Conservation (phyloP, 2,797 vertebrate genomes). For the Channallabes apus region DNA sequence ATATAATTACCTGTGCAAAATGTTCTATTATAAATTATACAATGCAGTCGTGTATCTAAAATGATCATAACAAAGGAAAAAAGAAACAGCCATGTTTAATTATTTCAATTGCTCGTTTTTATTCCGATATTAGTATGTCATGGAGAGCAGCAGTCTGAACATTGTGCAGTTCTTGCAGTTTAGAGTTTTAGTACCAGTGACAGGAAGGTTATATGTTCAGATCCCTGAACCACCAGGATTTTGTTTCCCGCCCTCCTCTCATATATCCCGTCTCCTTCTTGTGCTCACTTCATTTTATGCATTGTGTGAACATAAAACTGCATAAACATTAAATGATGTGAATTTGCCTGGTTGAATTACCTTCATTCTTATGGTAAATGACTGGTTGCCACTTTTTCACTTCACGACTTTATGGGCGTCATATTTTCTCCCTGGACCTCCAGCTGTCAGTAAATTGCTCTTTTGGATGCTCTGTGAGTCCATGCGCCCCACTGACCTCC, state of each 20-base stretch:
- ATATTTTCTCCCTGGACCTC: slow-evolving; percentile 48
- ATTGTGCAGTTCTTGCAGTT: not conserved
- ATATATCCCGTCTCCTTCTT: not conserved
- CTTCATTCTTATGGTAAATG: not conserved
- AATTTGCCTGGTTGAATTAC: not conserved
- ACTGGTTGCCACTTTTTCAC: not conserved
- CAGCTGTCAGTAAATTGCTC: slow-evolving; percentile 61
- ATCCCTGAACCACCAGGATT: not conserved
- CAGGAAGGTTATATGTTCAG: not conserved
- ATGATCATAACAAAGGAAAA: not conserved
- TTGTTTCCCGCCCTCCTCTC: not conserved
- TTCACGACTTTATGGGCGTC: not conserved
- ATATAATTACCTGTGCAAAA: too few relatives aligned
- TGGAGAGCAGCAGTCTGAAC: not conserved
- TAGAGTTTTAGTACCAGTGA: not conserved
- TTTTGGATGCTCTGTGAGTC: slow-evolving; percentile 62
- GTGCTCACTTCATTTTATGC: not conserved
- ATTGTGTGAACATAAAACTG: not conserved
- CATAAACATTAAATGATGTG: not conserved
- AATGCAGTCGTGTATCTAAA: not conserved
- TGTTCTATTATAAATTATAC: not conserved
- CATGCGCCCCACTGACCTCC: slow-evolving; percentile 46
- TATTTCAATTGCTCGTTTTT: not conserved
- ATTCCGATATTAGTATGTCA: not conserved
- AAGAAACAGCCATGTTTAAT: too few relatives aligned